Evolutionary conservation across 2,113 vertebrate species (phyloP).

Genomic region (Tetrao urogallus): DNA sequence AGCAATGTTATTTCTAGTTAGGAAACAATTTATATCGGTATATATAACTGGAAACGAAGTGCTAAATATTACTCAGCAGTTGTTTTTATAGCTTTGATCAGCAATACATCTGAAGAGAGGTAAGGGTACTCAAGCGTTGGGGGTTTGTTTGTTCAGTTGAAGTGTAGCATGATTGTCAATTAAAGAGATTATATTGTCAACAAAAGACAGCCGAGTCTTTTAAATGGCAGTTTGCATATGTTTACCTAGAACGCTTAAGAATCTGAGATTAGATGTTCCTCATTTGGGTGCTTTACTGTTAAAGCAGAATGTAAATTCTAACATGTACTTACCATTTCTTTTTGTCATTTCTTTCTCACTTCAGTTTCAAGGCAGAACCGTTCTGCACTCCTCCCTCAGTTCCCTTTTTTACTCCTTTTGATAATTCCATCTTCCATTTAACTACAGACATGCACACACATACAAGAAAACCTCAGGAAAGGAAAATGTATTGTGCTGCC

Average conservation of each 20-base stretch:
- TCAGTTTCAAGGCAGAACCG: not conserved
- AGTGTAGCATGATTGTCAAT: constrained; percentile 46
- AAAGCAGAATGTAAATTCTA: constrained; percentile 17
- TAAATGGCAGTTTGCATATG: constrained; percentile 53
- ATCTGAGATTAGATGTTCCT: not conserved
- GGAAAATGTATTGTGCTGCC: not conserved
- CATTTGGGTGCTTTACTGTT: constrained; percentile 30
- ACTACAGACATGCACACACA: not conserved
- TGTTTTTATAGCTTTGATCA: constrained; percentile 21
- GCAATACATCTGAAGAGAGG: constrained; percentile 1
- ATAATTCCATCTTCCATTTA: not conserved
- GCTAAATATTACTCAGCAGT: not conserved
- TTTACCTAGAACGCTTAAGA: constrained; percentile 13
- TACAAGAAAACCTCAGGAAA: not conserved
- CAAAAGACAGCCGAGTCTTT: constrained; percentile 19
- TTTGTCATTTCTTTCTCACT: not conserved
- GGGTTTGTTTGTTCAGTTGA: not conserved
- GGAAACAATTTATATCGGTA: not conserved
- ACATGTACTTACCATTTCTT: constrained; percentile 38
- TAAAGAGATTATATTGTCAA: constrained; percentile 49
- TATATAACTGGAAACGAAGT: not conserved
- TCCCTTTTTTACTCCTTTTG: not conserved
- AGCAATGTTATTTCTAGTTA: not conserved
- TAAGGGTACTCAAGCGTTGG: not conserved
- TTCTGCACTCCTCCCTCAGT: not conserved